These are phyloP conservation scores for Burhinus oedicnemus DNA, from an alignment of 2,113 vertebrate species.

Conservation along the genomic window DNA sequence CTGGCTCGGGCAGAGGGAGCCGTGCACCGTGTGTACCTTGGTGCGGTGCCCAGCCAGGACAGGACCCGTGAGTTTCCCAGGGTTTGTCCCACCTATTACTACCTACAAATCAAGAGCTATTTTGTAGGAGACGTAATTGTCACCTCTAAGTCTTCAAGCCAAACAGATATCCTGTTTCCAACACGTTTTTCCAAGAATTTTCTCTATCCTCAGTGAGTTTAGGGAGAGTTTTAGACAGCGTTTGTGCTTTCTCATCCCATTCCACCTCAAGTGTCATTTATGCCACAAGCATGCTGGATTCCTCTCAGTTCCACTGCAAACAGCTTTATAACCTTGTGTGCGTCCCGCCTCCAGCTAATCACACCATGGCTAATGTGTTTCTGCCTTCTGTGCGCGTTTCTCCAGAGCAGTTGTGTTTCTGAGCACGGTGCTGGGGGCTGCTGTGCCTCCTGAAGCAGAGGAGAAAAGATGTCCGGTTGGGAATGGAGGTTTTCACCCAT, in stretches of 20 bases:
- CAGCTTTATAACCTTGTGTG: not conserved
- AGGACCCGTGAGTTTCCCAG: not conserved
- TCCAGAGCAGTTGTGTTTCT: not conserved
- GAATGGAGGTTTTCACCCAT: not conserved
- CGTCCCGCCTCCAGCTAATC: not conserved
- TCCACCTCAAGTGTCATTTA: not conserved
- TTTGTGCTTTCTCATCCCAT: not conserved
- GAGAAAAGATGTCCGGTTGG: not conserved
- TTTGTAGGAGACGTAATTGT: not conserved
- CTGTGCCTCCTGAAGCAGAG: not conserved
- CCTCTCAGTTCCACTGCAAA: not conserved
- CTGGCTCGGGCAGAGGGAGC: not conserved
- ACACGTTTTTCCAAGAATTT: not conserved
- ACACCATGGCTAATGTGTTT: not conserved
- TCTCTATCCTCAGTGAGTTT: not conserved
- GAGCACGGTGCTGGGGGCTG: not conserved
- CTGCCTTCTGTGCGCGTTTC: accelerated
- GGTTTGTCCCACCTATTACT: not conserved
- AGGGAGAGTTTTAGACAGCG: not conserved
- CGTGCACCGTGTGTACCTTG: accelerated
- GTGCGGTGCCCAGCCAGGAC: not conserved
- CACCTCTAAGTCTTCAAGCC: not conserved
- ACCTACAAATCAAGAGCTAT: not conserved
- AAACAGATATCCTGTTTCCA: not conserved
- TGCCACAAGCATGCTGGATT: not conserved